Percentiles rank a stretch among this genome's conserved stretches.
Evolutionary conservation across 2,113 vertebrate species (phyloP).

Genomic region (Bos taurus): DNA sequence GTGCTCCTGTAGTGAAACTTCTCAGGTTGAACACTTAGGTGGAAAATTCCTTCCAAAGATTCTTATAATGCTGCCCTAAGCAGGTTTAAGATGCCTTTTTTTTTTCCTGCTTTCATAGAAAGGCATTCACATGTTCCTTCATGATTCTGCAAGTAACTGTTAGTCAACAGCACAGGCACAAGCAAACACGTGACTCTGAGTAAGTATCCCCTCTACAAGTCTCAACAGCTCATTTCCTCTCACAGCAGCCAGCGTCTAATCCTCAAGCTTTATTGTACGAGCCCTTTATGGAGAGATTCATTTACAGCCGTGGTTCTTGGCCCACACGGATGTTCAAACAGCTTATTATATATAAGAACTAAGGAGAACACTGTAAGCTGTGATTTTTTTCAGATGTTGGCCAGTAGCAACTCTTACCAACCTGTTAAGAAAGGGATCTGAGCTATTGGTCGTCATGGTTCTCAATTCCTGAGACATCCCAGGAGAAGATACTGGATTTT

Average conservation of each 20-base stretch:
- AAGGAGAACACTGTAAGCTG: slow-evolving; percentile 16
- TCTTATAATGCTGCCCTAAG: slow-evolving; percentile 50
- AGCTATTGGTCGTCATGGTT: slow-evolving; percentile 99
- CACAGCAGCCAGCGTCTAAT: slow-evolving; percentile 74
- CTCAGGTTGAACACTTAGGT: slow-evolving; percentile 30
- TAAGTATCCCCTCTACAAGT: slow-evolving; percentile 71
- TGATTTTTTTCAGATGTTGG: not conserved
- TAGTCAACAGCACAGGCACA: slow-evolving; percentile 73
- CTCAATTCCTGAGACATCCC: slow-evolving; percentile 95
- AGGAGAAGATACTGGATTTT: slow-evolving; percentile 94
- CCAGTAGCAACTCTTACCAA: slow-evolving; percentile 75
- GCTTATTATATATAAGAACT: slow-evolving; percentile 62
- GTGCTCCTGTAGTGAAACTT: slow-evolving; percentile 50
- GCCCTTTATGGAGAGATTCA: slow-evolving; percentile 75
- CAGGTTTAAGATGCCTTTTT: slow-evolving; percentile 48
- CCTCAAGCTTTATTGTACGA: slow-evolving; percentile 67
- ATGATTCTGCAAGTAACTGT: slow-evolving; percentile 68
- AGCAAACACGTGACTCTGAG: slow-evolving; percentile 72
- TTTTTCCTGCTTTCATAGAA: slow-evolving; percentile 46
- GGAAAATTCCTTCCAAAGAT: slow-evolving; percentile 68
- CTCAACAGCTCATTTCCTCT: slow-evolving; percentile 79
- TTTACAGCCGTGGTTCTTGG: slow-evolving; percentile 75
- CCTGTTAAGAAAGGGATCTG: slow-evolving; percentile 99
- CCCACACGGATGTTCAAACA: slow-evolving; percentile 75
- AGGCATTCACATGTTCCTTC: slow-evolving; percentile 68